These are phyloP conservation scores for Panzeria rudis DNA, from an alignment of 2,888 invertebrate genomes.

Conservation along the genomic window DNA sequence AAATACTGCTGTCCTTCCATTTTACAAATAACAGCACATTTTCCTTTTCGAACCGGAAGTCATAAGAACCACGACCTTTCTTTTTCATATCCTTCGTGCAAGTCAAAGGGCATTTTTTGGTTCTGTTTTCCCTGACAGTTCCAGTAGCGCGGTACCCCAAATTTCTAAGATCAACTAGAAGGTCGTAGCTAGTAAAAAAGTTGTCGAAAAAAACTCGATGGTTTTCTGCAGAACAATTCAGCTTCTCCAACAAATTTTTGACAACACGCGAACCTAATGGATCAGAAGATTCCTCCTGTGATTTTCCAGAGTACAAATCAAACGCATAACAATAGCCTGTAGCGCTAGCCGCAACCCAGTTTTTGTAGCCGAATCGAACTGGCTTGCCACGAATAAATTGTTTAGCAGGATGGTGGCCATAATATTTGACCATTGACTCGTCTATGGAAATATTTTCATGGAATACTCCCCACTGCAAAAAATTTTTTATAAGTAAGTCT, in stretches of 20 bases:
- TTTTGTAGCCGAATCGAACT: too few species aligned
- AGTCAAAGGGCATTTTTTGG: too few species aligned
- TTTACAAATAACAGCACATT: too few species aligned
- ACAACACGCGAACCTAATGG: too few species aligned
- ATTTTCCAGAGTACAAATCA: constrained; percentile 8
- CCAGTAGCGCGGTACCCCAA: neutral
- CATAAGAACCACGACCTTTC: too few species aligned
- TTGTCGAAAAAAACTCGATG: too few species aligned
- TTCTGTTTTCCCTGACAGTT: too few species aligned
- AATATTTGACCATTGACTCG: constrained; percentile 44
- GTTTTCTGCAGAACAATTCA: too few species aligned
- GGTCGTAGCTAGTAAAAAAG: constrained; percentile 7
- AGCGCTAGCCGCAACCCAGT: constrained; percentile 3
- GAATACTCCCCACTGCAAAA: constrained; percentile 8
- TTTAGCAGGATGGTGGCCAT: neutral
- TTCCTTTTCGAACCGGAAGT: constrained; percentile 9
- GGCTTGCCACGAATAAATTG: too few species aligned
- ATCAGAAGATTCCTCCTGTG: too few species aligned
- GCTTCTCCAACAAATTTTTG: neutral
- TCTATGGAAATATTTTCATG: constrained; percentile 33
- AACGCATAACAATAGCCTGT: constrained; percentile 20
- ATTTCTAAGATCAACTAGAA: neutral
- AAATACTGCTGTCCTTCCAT: too few species aligned
- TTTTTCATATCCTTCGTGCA: too few species aligned
- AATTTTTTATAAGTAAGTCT: neutral